These are phyloP conservation scores for Enteromius paludinosus DNA, from an alignment of 2,797 vertebrate genomes.

Conservation along the genomic window DNA sequence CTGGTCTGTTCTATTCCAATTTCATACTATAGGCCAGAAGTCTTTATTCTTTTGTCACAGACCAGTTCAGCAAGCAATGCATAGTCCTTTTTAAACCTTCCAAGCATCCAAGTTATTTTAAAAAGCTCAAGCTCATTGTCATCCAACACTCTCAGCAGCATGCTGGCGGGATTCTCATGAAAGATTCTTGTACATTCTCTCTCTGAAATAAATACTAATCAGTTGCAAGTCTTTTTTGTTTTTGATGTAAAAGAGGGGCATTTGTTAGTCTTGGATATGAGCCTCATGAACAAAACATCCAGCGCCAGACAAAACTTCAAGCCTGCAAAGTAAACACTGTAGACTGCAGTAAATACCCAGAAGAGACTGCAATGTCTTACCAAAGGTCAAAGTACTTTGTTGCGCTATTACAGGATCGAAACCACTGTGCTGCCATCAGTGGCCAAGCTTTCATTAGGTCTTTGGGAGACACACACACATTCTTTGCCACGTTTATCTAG, in stretches of 20 bases:
- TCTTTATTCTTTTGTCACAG: background rate
- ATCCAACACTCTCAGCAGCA: background rate
- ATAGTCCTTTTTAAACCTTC: background rate
- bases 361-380: conserved; percentile 38
- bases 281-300: conserved; percentile 2
- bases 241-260: conserved; percentile 10
- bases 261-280: background rate
- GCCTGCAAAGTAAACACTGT: conserved; percentile 42
- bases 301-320: background rate
- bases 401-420: conserved; percentile 7
- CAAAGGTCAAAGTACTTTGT: conserved; percentile 38
- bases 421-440: conserved; percentile 8
- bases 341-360: conserved; percentile 37
- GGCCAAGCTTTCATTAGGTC: conserved; percentile 8
- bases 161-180: background rate
- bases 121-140: background rate
- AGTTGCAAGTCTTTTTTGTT: conserved; percentile 20
- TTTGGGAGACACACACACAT: background rate
- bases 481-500: background rate
- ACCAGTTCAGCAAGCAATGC: background rate
- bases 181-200: background rate
- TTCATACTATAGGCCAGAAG: background rate
- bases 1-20: too few species aligned
- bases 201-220: conserved; percentile 24
- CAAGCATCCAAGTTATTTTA: conserved; percentile 6